Percentiles rank a stretch among this genome's conserved stretches.
Conservation (phyloP, 1,140 invertebrate species). For the Papilio helenus region DNA sequence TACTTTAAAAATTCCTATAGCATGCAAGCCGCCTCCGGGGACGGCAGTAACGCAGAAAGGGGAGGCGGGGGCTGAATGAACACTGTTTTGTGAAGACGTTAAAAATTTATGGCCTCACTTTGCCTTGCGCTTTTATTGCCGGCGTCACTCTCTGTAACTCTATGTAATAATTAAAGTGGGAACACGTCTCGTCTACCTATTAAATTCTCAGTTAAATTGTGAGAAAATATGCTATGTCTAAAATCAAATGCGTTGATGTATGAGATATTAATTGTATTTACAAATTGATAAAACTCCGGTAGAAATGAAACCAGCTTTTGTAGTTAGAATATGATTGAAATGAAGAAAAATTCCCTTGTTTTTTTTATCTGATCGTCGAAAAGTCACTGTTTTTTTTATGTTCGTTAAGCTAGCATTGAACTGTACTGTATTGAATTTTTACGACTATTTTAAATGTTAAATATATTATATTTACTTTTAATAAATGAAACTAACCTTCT, state of each 20-base stretch:
- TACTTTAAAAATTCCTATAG: conserved; percentile 31
- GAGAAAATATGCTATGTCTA: background rate
- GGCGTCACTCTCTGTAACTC: conserved; percentile 48
- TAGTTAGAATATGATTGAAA: background rate
- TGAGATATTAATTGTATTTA: background rate
- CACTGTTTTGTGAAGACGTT: conserved; percentile 68
- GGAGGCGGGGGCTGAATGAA: conserved; percentile 57
- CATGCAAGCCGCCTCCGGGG: conserved; percentile 32
- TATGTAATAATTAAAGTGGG: conserved; percentile 63
- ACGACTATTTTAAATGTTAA: too few relatives aligned
- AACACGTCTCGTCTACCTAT: conserved; percentile 51
- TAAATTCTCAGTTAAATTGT: conserved; percentile 44
- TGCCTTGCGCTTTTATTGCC: conserved; percentile 59
- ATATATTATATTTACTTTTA: background rate
- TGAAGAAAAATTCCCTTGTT: background rate
- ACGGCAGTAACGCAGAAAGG: conserved; percentile 47
- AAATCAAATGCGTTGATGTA: too few relatives aligned
- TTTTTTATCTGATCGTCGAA: background rate
- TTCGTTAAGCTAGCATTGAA: too few relatives aligned
- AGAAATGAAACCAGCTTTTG: too few relatives aligned
- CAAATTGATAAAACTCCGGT: background rate
- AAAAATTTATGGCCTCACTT: conserved; percentile 52
- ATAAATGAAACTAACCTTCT: background rate
- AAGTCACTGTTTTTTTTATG: too few relatives aligned
- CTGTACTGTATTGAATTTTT: too few relatives aligned